Base-by-base conservation (phyloP, 2,113 vertebrate species). In the Takifugu flavidus region DNA sequence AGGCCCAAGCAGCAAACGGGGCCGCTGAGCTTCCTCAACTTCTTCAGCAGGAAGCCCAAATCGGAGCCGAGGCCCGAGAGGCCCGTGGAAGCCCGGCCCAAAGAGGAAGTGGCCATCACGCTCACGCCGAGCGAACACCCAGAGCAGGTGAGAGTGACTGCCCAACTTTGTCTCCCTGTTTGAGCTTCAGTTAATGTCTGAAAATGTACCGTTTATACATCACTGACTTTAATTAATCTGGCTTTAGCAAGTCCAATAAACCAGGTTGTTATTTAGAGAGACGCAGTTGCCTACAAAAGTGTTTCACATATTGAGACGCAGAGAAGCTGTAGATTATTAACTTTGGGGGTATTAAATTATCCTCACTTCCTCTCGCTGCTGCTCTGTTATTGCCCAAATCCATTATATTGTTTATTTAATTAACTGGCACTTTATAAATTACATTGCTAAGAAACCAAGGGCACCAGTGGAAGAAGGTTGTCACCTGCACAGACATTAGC, bases 31-130 rank as follows among this genome's bases (percentile, higher is more conserved):
- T 91, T 92, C 25, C 86, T 93, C 50, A 91, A 86, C 81, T 92
- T 90, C 85, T 92, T 92, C 63, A 82, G 88, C 65, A 75, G 73
- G 14, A 90, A 93, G 80, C 83, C 91, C 0, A 92, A 86, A 82
- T 80, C 91, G 6, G 90, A 92, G 61, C 59, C 89, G 13, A 88
- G 70, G 74, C 65, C 78, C 0, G 65, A 86, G 1, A 54, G 13
- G 3, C 80, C 72, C 1, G 27, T 82, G 42, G 85, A 84, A 5
- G 64, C 57, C 0, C 65, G 72, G 49, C 62, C 78, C 3, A 87
- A 73, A 0, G 86, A 89, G 58, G 90, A 91, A 70, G 74, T 77
- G 0, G 57, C 70, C 1, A 67, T 91, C 6, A 82, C 52, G 0
- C 78, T 92, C 63, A 88, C 89, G 0, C 82, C 82, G 46, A 89